Conservation (phyloP, 2,113 vertebrate species). For the Rhabdornis inornatus region DNA sequence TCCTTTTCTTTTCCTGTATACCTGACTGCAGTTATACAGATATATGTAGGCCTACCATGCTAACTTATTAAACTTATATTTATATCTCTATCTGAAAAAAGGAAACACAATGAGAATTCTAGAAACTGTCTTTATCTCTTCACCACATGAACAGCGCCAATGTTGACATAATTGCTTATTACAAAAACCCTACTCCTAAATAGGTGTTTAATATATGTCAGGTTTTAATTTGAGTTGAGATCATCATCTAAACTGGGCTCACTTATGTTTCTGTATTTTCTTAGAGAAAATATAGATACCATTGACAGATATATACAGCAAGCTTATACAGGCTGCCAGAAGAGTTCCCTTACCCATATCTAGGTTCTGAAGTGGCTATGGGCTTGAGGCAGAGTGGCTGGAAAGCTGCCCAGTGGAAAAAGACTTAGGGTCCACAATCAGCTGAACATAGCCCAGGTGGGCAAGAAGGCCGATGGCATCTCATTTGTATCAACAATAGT, state of each 20-base stretch:
- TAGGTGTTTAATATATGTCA: neutral
- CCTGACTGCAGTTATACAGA: neutral
- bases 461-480: neutral
- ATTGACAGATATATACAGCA: neutral
- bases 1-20: neutral
- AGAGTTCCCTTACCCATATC: neutral
- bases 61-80: neutral
- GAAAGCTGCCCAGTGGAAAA: neutral
- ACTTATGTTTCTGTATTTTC: neutral
- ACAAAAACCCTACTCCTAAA: neutral
- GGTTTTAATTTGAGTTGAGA: neutral
- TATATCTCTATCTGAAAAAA: neutral
- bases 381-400: neutral
- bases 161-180: neutral
- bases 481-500: neutral
- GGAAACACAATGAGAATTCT: neutral
- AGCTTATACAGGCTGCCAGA: neutral
- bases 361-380: neutral
- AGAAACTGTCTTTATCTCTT: neutral
- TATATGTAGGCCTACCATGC: neutral
- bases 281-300: neutral
- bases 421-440: too few species aligned
- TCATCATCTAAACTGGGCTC: neutral
- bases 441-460: neutral
- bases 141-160: rapidly evolving